These are phyloP conservation scores for Gobio gobio DNA, from an alignment of 2,113 vertebrate species.

Conservation along the genomic window DNA sequence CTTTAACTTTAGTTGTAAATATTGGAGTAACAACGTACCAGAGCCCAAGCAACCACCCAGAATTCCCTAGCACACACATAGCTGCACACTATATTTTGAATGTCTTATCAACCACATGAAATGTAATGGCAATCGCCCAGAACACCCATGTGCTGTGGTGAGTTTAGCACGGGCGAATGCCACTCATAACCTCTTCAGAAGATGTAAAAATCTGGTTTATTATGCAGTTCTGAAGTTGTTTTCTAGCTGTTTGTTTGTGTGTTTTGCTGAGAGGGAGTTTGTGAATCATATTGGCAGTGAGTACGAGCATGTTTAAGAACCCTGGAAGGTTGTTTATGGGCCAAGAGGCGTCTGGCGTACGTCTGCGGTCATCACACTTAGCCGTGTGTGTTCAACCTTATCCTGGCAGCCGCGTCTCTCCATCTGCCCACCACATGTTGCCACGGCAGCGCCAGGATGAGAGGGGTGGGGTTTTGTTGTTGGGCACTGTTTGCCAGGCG, in stretches of 20 bases:
- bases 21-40: not conserved
- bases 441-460: slow-evolving; percentile 26
- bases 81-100: not conserved
- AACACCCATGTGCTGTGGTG: not conserved
- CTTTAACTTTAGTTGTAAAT: too few species aligned
- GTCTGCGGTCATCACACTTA: slow-evolving; percentile 29
- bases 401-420: slow-evolving; percentile 51
- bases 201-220: not conserved
- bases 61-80: not conserved
- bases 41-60: not conserved
- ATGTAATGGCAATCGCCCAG: not conserved
- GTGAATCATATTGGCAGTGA: not conserved
- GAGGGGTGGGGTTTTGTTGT: slow-evolving; percentile 5
- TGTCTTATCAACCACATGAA: not conserved
- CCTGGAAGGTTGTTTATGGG: slow-evolving; percentile 58
- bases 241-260: slow-evolving; percentile 17
- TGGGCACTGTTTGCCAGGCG: slow-evolving; percentile 15
- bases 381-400: slow-evolving; percentile 36
- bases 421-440: slow-evolving; percentile 66
- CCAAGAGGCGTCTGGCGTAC: slow-evolving; percentile 49
- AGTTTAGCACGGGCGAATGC: not conserved
- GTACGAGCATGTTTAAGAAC: slow-evolving; percentile 50
- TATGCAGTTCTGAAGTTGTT: not conserved
- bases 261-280: slow-evolving; percentile 14
- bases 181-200: not conserved